Conservation (phyloP, 2,113 vertebrate genomes). For the Otis tarda region DNA sequence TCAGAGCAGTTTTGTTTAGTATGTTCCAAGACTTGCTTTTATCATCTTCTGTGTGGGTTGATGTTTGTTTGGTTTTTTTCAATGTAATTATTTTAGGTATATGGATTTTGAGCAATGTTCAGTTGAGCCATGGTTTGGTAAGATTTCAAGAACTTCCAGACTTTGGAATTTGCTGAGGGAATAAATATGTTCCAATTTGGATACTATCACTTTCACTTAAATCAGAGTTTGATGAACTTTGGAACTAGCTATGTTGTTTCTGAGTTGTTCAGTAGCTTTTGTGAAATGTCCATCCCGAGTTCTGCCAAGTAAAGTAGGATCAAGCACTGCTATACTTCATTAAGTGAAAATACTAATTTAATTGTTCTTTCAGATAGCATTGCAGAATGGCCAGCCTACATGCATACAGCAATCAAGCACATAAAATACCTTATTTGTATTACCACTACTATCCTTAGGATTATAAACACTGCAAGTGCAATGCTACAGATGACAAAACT, state of each 20-base stretch:
- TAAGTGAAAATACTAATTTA: background rate
- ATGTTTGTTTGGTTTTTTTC: background rate
- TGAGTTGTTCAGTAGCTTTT: background rate
- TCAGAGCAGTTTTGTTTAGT: background rate
- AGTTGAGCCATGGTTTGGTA: background rate
- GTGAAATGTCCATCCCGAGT: background rate
- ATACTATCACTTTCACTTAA: slow-evolving; percentile 39
- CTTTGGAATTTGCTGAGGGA: background rate
- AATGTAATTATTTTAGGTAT: background rate
- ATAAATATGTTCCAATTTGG: background rate
- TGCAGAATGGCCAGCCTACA: background rate
- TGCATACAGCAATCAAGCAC: background rate
- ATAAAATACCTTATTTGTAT: background rate
- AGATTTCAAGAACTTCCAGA: background rate
- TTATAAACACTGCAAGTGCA: background rate
- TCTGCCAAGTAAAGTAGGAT: background rate
- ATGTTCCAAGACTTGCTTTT: background rate
- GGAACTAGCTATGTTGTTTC: background rate
- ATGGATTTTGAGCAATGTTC: background rate
- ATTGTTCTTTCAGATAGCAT: background rate
- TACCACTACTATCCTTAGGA: background rate
- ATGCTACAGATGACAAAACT: background rate
- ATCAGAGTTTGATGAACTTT: slow-evolving; percentile 24
- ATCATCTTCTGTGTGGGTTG: background rate
- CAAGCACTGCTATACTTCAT: background rate